Percentiles rank a stretch among this genome's conserved stretches.
phyloP scores from a whole-genome alignment of 2,797 vertebrate genomes.

The Typhlichthys subterraneus region DNA sequence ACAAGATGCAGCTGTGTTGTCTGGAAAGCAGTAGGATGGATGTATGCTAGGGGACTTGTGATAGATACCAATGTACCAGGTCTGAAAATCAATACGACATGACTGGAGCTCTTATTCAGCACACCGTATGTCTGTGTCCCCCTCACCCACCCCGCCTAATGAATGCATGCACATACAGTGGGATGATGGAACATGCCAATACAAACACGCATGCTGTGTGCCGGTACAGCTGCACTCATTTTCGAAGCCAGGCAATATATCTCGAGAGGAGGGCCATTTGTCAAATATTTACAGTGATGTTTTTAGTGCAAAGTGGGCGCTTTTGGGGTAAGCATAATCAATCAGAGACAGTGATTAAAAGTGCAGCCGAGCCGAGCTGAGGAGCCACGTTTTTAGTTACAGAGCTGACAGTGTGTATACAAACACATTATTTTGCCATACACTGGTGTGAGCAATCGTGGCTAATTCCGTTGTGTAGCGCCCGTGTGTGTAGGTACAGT shows the following conservation, averaged over 20 bases:
- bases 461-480: constrained; percentile 34
- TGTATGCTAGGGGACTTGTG: neutral
- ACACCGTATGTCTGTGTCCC: constrained; percentile 19
- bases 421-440: constrained; percentile 54
- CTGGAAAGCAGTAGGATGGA: constrained; percentile 1
- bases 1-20: constrained; percentile 18
- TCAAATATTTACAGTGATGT: constrained; percentile 71
- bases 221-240: constrained; percentile 36
- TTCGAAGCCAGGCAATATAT: constrained; percentile 43
- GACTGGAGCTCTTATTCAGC: constrained; percentile 23
- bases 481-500: constrained; percentile 40
- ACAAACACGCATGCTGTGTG: constrained; percentile 11
- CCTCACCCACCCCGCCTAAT: constrained; percentile 11
- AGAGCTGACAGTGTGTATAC: constrained; percentile 57
- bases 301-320: constrained; percentile 67
- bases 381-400: constrained; percentile 63
- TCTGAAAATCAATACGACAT: constrained; percentile 30
- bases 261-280: constrained; percentile 61
- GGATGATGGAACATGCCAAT: constrained; percentile 33
- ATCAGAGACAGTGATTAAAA: constrained; percentile 71
- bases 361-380: constrained; percentile 59
- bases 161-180: constrained; percentile 11
- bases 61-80: neutral
- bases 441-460: constrained; percentile 38
- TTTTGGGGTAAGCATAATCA: constrained; percentile 63